phyloP scores from a whole-genome alignment of 2,113 vertebrate species.

The Thamnaconus septentrionalis region DNA sequence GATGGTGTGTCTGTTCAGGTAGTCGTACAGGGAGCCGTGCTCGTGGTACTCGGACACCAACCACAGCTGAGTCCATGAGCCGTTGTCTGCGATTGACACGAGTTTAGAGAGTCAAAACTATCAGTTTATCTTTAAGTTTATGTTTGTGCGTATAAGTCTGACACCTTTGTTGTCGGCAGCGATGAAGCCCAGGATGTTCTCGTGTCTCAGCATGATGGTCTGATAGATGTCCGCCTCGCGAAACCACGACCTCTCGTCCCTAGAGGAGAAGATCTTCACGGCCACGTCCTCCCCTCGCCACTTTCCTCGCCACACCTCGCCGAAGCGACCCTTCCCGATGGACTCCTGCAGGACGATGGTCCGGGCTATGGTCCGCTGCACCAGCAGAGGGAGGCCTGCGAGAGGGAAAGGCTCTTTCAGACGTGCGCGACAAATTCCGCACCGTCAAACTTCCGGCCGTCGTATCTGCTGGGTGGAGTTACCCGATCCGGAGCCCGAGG shows the following conservation, averaged over 20 bases:
- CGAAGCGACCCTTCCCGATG: conserved; percentile 93
- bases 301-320: conserved; percentile 94
- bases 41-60: conserved; percentile 97
- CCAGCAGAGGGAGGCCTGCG: conserved; percentile 89
- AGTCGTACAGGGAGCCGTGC: conserved; percentile 93
- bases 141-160: not conserved
- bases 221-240: conserved; percentile 97
- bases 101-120: conserved; percentile 7
- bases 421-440: too few relatives aligned
- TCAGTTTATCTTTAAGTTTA: not conserved
- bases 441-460: too few relatives aligned
- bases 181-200: conserved; percentile 97
- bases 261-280: conserved; percentile 97
- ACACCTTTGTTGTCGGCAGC: conserved; percentile 97
- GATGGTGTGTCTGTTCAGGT: conserved; percentile 89
- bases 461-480: not conserved
- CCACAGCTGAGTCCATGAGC: conserved; percentile 99
- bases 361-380: conserved; percentile 94
- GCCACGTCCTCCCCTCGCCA: conserved; percentile 97
- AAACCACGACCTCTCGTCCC: conserved; percentile 96
- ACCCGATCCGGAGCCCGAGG: conserved; percentile 95
- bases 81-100: conserved; percentile 81
- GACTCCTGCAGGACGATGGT: conserved; percentile 96
- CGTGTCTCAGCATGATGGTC: conserved; percentile 94
- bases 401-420: not conserved